A percentile compares a stretch with the other conserved stretches of the same genome.
Evolutionary conservation across 2,888 invertebrate genomes (phyloP).

Genomic region (Thalpophila matura): DNA sequence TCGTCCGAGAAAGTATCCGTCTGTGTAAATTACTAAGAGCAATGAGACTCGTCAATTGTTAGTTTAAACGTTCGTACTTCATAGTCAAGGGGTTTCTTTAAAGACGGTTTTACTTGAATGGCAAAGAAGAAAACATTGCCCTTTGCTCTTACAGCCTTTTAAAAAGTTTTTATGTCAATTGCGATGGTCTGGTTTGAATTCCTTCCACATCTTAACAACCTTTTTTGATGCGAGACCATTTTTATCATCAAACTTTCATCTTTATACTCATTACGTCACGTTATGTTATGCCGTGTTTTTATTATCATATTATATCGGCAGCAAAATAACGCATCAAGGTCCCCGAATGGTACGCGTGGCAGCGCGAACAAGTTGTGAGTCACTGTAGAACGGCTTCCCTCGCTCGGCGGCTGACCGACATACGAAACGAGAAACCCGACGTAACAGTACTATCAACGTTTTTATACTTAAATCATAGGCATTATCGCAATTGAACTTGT

Average conservation of each 20-base stretch:
- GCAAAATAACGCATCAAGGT: conserved; percentile 56
- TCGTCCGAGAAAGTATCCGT: conserved; percentile 52
- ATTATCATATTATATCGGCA: conserved; percentile 39
- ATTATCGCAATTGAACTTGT: conserved; percentile 47
- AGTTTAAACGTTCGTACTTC: conserved; percentile 10
- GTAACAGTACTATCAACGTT: conserved; percentile 60
- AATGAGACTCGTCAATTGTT: conserved; percentile 22
- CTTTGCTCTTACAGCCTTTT: background rate
- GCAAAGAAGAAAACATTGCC: conserved; percentile 2
- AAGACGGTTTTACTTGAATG: conserved; percentile 9
- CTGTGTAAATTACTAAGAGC: conserved; percentile 31
- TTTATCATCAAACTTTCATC: background rate
- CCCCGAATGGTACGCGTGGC: conserved; percentile 64
- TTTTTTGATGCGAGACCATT: background rate
- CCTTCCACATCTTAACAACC: background rate
- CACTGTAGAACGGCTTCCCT: conserved; percentile 81
- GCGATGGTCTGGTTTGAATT: background rate
- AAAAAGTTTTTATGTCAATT: conserved; percentile 1
- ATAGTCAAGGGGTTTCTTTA: conserved; percentile 11
- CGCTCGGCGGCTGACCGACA: conserved; percentile 65
- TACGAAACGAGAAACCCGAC: conserved; percentile 62
- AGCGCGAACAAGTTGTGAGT: conserved; percentile 70
- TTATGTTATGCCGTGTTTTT: conserved; percentile 34
- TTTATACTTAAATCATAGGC: conserved; percentile 55
- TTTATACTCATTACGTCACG: conserved; percentile 17